Evolutionary conservation across 1,140 invertebrate species (phyloP).

Genomic region (Bombus vancouverensis): DNA sequence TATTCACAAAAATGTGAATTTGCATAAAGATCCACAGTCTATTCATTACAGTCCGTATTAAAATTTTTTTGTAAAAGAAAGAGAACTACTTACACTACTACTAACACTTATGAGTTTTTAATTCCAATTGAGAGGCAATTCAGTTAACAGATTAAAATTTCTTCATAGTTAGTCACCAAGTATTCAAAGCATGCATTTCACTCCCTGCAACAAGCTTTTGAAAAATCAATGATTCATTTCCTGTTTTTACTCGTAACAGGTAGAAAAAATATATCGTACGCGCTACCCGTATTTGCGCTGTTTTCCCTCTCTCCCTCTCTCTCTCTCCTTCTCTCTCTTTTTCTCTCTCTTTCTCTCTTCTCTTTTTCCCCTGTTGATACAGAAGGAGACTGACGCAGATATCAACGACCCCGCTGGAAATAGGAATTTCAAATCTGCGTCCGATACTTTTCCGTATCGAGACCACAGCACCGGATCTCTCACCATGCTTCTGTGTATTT

Average conservation of each 20-base stretch:
- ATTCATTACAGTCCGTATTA: no score
- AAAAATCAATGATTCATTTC: background rate
- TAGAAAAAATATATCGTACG: background rate
- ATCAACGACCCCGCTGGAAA: background rate
- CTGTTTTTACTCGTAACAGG: background rate
- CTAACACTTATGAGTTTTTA: no score
- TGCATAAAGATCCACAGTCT: no score
- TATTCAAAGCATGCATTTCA: background rate
- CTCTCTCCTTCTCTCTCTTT: no score
- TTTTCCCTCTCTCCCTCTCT: no score
- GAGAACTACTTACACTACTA: no score
- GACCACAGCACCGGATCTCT: background rate
- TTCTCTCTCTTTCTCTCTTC: background rate
- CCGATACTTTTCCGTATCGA: background rate
- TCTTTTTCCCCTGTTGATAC: background rate
- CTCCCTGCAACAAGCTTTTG: background rate
- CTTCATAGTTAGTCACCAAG: background rate
- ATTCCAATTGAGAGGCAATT: no score
- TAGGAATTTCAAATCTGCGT: slow-evolving; percentile 37
- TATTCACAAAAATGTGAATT: no score
- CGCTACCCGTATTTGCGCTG: background rate
- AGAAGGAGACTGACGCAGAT: slow-evolving; percentile 20
- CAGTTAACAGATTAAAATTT: background rate
- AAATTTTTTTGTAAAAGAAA: no score
- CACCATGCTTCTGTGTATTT: background rate